Evolutionary conservation across 2,797 vertebrate genomes (phyloP).

Genomic region (Lutjanus argentimaculatus): DNA sequence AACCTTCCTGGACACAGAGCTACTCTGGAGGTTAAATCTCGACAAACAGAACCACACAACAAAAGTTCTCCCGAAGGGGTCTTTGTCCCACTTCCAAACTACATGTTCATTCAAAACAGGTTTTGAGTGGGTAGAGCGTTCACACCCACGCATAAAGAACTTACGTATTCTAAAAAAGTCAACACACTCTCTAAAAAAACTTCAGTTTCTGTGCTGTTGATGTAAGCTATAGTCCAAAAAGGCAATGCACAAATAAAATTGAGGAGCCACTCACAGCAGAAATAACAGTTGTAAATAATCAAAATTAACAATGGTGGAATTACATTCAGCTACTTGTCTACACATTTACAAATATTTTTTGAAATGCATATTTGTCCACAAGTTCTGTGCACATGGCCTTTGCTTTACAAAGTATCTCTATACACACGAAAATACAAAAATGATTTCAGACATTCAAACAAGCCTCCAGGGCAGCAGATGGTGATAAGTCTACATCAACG

Average conservation of each 20-base stretch:
- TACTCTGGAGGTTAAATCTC: constrained; percentile 32
- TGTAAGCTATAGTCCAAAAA: background rate
- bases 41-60: constrained; percentile 20
- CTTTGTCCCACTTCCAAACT: background rate
- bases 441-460: too few species aligned
- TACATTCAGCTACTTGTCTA: background rate
- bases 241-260: background rate
- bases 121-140: background rate
- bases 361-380: too few species aligned
- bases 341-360: too few species aligned
- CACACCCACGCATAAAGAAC: background rate
- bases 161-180: background rate
- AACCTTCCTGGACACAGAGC: constrained; percentile 2
- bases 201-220: background rate
- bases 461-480: too few species aligned
- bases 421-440: too few species aligned
- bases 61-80: background rate
- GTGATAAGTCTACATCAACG: too few species aligned
- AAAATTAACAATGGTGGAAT: background rate
- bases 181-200: background rate
- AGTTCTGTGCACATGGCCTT: too few species aligned
- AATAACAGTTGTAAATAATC: background rate
- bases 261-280: background rate
- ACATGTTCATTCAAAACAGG: background rate
- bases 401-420: too few species aligned